These are phyloP conservation scores for Bombus sylvicola DNA, from an alignment of 1,140 invertebrate genomes.

Conservation along the genomic window DNA sequence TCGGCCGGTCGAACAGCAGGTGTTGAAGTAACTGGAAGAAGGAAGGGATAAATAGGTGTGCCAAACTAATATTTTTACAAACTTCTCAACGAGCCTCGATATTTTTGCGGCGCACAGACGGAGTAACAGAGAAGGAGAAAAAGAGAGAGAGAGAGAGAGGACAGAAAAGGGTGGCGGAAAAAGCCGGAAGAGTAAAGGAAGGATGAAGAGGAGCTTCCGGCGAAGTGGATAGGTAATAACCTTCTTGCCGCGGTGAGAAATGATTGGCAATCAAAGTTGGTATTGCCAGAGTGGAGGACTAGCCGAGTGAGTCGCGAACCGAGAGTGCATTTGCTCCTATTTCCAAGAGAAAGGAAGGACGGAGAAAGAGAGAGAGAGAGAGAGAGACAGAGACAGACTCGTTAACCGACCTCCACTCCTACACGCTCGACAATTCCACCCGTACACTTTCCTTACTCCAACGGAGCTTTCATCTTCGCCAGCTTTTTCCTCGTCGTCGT, in stretches of 20 bases:
- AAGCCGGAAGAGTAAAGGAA: slow-evolving; percentile 13
- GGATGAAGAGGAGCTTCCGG: slow-evolving; percentile 44
- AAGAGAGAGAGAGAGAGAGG: background rate
- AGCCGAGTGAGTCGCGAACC: slow-evolving; percentile 11
- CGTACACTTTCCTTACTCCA: slow-evolving; percentile 32
- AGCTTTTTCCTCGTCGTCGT: background rate
- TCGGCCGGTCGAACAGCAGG: slow-evolving; percentile 27
- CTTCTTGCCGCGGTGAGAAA: slow-evolving; percentile 70
- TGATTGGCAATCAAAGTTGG: slow-evolving; percentile 77
- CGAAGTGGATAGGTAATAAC: slow-evolving; percentile 72
- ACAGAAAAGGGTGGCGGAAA: background rate
- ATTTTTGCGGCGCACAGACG: slow-evolving; percentile 25
- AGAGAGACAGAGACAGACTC: slow-evolving; percentile 41
- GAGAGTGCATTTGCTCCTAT: slow-evolving; percentile 54
- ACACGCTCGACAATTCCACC: background rate
- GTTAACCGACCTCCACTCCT: slow-evolving; percentile 49
- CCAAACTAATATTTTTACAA: slow-evolving; percentile 68
- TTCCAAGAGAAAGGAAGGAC: slow-evolving; percentile 24
- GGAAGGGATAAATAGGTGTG: slow-evolving; percentile 54
- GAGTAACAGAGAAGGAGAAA: background rate
- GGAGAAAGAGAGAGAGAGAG: background rate
- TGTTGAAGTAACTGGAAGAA: slow-evolving; percentile 22
- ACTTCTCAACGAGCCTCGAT: slow-evolving; percentile 43
- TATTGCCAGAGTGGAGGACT: slow-evolving; percentile 55
- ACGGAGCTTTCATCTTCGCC: slow-evolving; percentile 37